Evolutionary conservation across 2,888 invertebrate genomes (phyloP).

Genomic region (Periphyllus acericola): DNA sequence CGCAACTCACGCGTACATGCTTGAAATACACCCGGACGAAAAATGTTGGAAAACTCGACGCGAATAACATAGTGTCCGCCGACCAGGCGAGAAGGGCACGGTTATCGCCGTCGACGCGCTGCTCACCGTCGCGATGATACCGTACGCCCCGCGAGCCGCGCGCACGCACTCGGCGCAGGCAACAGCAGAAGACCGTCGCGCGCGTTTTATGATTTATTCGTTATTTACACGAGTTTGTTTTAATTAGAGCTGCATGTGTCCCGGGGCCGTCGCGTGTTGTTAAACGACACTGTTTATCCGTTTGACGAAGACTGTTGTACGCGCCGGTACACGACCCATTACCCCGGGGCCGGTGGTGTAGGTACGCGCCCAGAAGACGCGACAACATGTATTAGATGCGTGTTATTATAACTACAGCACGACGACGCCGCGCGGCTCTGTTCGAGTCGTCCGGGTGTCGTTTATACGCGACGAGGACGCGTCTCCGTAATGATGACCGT

Average conservation of each 20-base stretch:
- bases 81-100: too few species aligned
- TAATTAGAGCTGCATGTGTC: constrained; percentile 35
- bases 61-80: too few species aligned
- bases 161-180: not conserved
- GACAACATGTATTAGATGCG: too few species aligned
- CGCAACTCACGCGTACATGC: too few species aligned
- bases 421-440: too few species aligned
- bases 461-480: not conserved
- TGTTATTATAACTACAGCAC: too few species aligned
- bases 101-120: too few species aligned
- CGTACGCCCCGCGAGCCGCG: not conserved
- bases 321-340: not conserved
- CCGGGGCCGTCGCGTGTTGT: constrained; percentile 6
- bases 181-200: not conserved
- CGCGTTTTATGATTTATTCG: constrained; percentile 29
- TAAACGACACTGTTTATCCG: constrained; percentile 51
- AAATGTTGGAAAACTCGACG: too few species aligned
- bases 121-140: not conserved
- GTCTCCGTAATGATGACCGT: constrained; percentile 3
- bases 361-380: not conserved
- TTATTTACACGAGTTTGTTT: constrained; percentile 27
- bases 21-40: too few species aligned
- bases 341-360: not conserved
- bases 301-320: constrained; percentile 39
- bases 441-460: not conserved